phyloP scores from a whole-genome alignment of 1,140 invertebrate species.

The Plectus sambesii region DNA sequence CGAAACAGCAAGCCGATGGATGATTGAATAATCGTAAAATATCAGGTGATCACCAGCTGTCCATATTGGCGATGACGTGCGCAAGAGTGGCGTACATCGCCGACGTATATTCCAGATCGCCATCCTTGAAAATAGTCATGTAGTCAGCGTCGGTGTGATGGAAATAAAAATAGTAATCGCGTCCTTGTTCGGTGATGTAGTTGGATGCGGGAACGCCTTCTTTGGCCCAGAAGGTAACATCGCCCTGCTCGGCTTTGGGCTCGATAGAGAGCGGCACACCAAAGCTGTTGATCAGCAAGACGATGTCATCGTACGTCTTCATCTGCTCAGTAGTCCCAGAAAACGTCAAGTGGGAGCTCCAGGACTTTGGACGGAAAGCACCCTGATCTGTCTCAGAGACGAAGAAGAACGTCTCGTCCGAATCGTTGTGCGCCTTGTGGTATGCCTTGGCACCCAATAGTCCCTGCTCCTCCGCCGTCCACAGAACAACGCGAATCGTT shows the following conservation, averaged over 20 bases:
- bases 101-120: slow-evolving; percentile 20
- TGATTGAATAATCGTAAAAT: no score
- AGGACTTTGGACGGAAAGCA: slow-evolving; percentile 68
- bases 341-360: no score
- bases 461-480: slow-evolving; percentile 70
- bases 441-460: slow-evolving; percentile 58
- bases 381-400: slow-evolving; percentile 72
- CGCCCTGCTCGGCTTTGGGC: slow-evolving; percentile 20
- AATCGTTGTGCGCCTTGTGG: slow-evolving; percentile 52
- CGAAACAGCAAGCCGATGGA: no score
- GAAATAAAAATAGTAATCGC: slow-evolving; percentile 24
- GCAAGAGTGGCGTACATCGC: slow-evolving; percentile 16
- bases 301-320: slow-evolving; percentile 34
- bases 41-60: no score
- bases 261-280: slow-evolving; percentile 35
- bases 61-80: slow-evolving; percentile 13
- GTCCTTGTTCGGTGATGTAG: slow-evolving; percentile 53
- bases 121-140: slow-evolving; percentile 20
- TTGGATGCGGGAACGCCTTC: slow-evolving; percentile 22
- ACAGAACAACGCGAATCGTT: slow-evolving; percentile 64
- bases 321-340: slow-evolving; percentile 12
- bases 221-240: slow-evolving; percentile 16
- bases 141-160: slow-evolving; percentile 19
- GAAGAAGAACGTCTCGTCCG: slow-evolving; percentile 55
- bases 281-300: slow-evolving; percentile 26